phyloP scores from a whole-genome alignment of 2,113 vertebrate genomes.

The Echinops telfairi region DNA sequence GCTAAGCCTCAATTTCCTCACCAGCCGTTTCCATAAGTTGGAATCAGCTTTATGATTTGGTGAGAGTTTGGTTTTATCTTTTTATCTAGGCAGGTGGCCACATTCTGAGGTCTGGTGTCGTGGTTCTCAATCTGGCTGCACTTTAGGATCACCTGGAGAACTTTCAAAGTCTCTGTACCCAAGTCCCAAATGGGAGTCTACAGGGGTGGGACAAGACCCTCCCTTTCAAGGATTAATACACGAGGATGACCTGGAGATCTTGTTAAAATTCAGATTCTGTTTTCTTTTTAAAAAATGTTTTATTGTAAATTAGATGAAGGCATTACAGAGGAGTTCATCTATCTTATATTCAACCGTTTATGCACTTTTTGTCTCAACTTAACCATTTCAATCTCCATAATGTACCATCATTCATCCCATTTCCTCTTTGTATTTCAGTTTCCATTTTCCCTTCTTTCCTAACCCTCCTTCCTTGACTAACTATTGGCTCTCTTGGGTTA shows the following conservation, averaged over 20 bases:
- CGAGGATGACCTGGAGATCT: background rate
- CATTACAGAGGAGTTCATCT: too few relatives aligned
- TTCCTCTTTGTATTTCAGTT: too few relatives aligned
- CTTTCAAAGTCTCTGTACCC: background rate
- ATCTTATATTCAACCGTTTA: too few relatives aligned
- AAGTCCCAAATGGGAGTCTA: background rate
- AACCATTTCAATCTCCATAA: too few relatives aligned
- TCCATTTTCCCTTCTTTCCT: too few relatives aligned
- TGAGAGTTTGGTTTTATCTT: background rate
- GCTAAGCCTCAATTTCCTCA: too few relatives aligned
- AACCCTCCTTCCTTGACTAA: too few relatives aligned
- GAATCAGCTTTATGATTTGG: background rate
- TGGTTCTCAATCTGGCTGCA: background rate
- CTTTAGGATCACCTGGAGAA: background rate
- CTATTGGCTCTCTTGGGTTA: too few relatives aligned
- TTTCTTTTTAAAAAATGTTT: background rate
- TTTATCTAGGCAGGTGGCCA: background rate
- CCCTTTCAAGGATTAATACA: background rate
- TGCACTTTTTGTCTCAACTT: too few relatives aligned
- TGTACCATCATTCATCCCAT: too few relatives aligned
- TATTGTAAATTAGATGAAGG: background rate
- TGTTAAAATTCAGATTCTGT: background rate
- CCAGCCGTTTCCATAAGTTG: background rate
- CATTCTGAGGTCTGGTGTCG: rapidly evolving
- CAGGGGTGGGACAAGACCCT: background rate